Base-by-base conservation (phyloP, 2,113 vertebrate genomes). In the Rhynchomys soricoides region DNA sequence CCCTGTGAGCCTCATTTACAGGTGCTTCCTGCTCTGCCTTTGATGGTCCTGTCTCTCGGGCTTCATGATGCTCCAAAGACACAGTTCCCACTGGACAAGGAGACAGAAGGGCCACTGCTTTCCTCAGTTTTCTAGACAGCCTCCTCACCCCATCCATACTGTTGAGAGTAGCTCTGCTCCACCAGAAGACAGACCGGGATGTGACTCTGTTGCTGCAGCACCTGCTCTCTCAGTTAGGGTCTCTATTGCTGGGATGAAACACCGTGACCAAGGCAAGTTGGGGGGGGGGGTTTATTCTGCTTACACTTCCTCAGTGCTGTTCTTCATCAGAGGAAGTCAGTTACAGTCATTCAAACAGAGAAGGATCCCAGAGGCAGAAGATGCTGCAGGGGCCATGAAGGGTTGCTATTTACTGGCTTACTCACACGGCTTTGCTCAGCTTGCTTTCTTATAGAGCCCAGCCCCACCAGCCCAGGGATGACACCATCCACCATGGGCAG, bases 1-100 rank as follows among this genome's bases (percentile, higher is more conserved):
- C 89, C 86, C 79, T 29, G 81, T 92, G 90, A 97, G 77, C 74
- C 13, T 24, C 29, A 19, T 89, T 97, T 97, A 57, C 87, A 97
- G 93, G 85, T 75, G 86, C 2, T 96, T 45, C 73, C n/a, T 12
- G 86, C 8, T 79, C 48, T 0, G 8, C 55, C 45, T 87, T 92
- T 82, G 40, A 96, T 52, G 19, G 34, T 93, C 74, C 40, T 52
- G 73, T 91, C 37, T 50, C 31, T 0, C 26, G 66, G 31, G 40
- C 34, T 48, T 95, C 57, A 19, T 10, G 75, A 79, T 0, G 4
- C 59, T 15, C 59, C 37, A 22, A n/a, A 40, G 59, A 26, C 21
- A 12, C n/a, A 79, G 12, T 90, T n/a, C 79, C 40, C 64, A 62
- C 3, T 4, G 9, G 64, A 16, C 64, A 24, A 57, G 22, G 40